A percentile compares a stretch with the other conserved stretches of the same genome.
Conservation (phyloP, 2,113 vertebrate genomes). For the Stegostoma tigrinum region DNA sequence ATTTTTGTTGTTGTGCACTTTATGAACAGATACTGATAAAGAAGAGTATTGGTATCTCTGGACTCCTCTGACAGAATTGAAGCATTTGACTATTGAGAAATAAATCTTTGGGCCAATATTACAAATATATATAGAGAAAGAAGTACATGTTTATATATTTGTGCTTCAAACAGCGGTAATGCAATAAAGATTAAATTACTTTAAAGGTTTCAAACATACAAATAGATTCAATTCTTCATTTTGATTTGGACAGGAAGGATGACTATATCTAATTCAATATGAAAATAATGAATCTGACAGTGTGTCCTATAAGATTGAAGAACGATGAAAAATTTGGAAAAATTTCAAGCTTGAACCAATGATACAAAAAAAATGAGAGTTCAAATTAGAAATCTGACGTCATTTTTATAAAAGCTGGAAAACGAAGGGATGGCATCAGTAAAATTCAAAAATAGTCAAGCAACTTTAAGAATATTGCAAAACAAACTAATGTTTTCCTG, state of each 20-base stretch:
- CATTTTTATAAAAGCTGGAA: background rate
- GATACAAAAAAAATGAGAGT: background rate
- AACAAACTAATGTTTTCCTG: background rate
- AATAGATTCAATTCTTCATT: background rate
- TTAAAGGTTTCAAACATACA: background rate
- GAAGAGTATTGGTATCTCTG: background rate
- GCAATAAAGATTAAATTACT: background rate
- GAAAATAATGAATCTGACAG: background rate
- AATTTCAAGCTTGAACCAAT: background rate
- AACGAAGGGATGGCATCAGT: background rate
- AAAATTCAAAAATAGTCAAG: background rate
- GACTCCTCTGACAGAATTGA: slow-evolving; percentile 26
- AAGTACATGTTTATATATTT: background rate
- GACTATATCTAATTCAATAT: background rate
- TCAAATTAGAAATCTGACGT: background rate
- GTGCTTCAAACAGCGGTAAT: background rate
- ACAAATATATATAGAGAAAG: background rate
- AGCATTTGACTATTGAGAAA: slow-evolving; percentile 2
- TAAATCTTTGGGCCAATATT: background rate
- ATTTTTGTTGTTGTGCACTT: background rate
- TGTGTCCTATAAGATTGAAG: background rate
- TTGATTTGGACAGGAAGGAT: background rate
- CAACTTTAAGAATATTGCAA: background rate
- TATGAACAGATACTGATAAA: slow-evolving; percentile 20
- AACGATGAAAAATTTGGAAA: background rate